These are phyloP conservation scores for Vanacampus margaritifer DNA, from an alignment of 2,113 vertebrate species.

Conservation along the genomic window DNA sequence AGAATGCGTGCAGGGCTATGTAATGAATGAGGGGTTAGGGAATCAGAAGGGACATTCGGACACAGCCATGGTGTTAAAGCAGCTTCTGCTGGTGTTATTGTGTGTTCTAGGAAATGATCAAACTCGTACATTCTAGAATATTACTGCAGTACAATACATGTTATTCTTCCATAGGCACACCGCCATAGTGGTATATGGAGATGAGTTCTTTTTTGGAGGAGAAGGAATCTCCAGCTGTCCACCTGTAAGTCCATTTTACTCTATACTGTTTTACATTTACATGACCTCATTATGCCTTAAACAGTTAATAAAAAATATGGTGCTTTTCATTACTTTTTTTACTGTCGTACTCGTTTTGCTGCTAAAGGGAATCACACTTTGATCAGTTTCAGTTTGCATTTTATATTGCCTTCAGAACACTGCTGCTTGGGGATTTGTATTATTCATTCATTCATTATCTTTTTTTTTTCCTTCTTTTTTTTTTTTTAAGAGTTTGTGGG, in stretches of 20 bases:
- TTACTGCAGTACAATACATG: background rate
- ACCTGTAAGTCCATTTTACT: constrained; percentile 77
- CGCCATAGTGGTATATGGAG: constrained; percentile 89
- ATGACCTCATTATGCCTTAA: background rate
- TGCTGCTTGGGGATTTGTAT: too few species aligned
- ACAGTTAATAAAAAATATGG: background rate
- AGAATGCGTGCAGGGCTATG: too few species aligned
- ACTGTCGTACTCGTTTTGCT: too few species aligned
- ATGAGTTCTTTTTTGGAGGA: constrained; percentile 94
- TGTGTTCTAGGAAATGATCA: background rate
- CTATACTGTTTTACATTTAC: background rate
- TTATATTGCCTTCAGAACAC: too few species aligned
- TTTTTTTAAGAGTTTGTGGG: too few species aligned
- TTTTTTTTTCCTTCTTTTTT: too few species aligned
- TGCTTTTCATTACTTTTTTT: background rate
- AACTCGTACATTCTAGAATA: background rate
- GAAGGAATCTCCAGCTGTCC: constrained; percentile 91
- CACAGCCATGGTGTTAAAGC: background rate
- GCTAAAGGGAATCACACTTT: too few species aligned
- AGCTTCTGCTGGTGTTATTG: background rate
- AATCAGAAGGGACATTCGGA: too few species aligned
- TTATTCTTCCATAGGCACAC: constrained; percentile 82
- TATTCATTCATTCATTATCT: too few species aligned
- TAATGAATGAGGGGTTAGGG: too few species aligned
- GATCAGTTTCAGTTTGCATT: too few species aligned